A percentile compares a stretch with the other conserved stretches of the same genome.
phyloP scores from a whole-genome alignment of 2,113 vertebrate species.

The Protomyctophum bolini region DNA sequence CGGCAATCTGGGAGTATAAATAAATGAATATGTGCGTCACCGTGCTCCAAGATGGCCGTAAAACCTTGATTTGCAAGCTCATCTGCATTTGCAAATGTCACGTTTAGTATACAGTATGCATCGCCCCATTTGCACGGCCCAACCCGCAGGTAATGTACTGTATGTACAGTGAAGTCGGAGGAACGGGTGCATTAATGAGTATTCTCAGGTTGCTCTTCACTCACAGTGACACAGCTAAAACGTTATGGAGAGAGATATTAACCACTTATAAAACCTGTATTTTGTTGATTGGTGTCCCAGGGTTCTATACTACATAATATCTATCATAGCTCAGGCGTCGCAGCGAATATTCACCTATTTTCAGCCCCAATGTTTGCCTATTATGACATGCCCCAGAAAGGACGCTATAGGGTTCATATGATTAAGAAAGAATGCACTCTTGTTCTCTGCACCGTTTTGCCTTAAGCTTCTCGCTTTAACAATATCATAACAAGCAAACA shows the following conservation, averaged over 20 bases:
- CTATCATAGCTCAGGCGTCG: too few species aligned
- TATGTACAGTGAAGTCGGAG: slow-evolving; percentile 40
- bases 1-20: slow-evolving; percentile 76
- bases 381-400: too few species aligned
- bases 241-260: background rate
- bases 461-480: too few species aligned
- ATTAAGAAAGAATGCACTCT: too few species aligned
- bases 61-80: slow-evolving; percentile 76
- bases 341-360: too few species aligned
- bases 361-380: too few species aligned
- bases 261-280: background rate
- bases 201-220: slow-evolving; percentile 13
- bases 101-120: slow-evolving; percentile 50
- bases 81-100: slow-evolving; percentile 73
- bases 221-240: slow-evolving; percentile 7
- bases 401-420: too few species aligned
- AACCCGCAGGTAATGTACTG: slow-evolving; percentile 43
- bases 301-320: too few species aligned
- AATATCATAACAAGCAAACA: too few species aligned
- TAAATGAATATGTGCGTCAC: slow-evolving; percentile 71
- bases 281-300: background rate
- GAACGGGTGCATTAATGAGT: slow-evolving; percentile 28
- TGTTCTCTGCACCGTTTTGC: too few species aligned
- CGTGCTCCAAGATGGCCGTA: slow-evolving; percentile 58
- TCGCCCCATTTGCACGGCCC: slow-evolving; percentile 45